Evolutionary conservation across 2,888 invertebrate species (phyloP).

Genomic region (Cinara cedri): DNA sequence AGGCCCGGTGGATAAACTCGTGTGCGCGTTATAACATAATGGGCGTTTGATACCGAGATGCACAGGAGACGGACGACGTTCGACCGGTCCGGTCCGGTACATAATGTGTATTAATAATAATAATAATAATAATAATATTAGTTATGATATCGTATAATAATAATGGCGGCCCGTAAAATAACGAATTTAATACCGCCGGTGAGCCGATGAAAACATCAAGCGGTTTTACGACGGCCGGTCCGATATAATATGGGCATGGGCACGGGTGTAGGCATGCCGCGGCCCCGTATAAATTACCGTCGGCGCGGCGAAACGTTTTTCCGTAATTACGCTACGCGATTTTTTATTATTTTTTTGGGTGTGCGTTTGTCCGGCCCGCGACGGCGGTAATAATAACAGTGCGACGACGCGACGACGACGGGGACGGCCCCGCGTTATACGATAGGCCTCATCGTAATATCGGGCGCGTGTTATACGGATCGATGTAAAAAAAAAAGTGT

Average conservation of each 20-base stretch:
- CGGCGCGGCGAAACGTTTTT: not conserved
- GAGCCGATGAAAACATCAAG: slow-evolving; percentile 39
- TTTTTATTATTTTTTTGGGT: not conserved
- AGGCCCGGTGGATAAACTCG: not conserved
- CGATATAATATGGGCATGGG: not conserved
- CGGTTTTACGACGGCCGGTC: slow-evolving; percentile 31
- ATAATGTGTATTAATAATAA: too few species aligned
- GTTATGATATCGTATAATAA: slow-evolving; percentile 31
- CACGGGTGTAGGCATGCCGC: not conserved
- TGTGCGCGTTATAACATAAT: too few species aligned
- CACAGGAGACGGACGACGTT: not conserved
- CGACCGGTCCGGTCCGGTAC: slow-evolving; percentile 30
- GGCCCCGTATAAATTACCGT: slow-evolving; percentile 29
- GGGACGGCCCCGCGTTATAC: too few species aligned
- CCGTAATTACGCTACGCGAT: not conserved
- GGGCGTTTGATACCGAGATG: not conserved
- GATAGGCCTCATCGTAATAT: too few species aligned
- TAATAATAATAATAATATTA: not conserved
- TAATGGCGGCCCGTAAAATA: slow-evolving; percentile 43
- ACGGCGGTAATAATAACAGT: not conserved
- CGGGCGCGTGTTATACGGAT: too few species aligned
- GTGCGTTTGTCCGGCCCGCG: not conserved
- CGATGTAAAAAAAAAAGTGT: too few species aligned
- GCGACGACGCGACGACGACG: not conserved
- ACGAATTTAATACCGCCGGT: slow-evolving; percentile 34